Evolutionary conservation across 2,113 vertebrate species (phyloP).

Genomic region (Orcinus orca): DNA sequence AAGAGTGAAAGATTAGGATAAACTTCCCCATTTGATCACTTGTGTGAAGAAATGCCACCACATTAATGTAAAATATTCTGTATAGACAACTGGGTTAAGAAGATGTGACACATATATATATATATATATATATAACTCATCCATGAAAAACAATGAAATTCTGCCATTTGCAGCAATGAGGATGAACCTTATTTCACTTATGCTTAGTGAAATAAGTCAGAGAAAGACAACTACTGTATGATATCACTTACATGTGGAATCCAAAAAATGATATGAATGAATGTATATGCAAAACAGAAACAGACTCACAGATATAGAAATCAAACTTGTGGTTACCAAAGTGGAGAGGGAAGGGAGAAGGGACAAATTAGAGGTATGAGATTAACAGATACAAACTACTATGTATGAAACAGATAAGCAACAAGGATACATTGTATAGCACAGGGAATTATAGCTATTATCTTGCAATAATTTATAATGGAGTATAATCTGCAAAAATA

Average conservation of each 20-base stretch:
- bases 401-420: background rate
- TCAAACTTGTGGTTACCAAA: background rate
- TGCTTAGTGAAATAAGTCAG: too few species aligned
- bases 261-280: too few species aligned
- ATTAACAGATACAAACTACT: background rate
- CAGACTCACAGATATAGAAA: background rate
- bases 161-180: background rate
- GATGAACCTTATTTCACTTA: background rate
- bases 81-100: background rate
- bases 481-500: background rate
- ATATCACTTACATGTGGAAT: too few species aligned
- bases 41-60: background rate
- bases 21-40: background rate
- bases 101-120: background rate
- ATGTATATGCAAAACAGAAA: too few species aligned
- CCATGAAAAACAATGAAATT: background rate
- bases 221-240: too few species aligned
- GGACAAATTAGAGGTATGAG: background rate
- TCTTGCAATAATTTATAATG: background rate
- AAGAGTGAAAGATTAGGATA: background rate
- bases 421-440: background rate
- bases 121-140: background rate
- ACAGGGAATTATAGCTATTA: background rate
- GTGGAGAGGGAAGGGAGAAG: background rate
- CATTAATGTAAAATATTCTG: background rate